Evolutionary conservation across 2,113 vertebrate species (phyloP), one percentile per base, ranked within the genome.

Genomic region (Oncorhynchus clarkii): DNA sequence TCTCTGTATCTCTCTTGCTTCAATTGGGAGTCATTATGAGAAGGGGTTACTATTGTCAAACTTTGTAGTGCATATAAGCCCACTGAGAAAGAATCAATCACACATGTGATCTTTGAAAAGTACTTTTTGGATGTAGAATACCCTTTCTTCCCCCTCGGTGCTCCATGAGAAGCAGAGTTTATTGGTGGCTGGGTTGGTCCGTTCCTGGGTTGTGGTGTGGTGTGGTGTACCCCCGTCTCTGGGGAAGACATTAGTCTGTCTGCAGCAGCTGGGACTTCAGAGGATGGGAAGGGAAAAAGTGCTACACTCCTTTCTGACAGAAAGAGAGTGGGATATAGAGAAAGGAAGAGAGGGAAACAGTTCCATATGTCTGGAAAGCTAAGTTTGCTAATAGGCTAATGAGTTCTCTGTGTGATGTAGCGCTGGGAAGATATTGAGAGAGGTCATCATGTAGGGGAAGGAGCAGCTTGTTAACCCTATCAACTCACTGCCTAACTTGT

Each of bases 231-330:
- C 81, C 62, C 81, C 71, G 64, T 75, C 88, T 86, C 90, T 91
- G 90, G 89, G 88, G 89, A 91, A 91, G 70, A 77, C 90, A 92
- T 91, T 92, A 92, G 87, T 90, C 89, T 80, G 84, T 85, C 82
- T 84, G 34, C 80, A 82, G 81, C 87, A 86, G 88, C 85, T 89
- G 88, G 86, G 87, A 87, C 88, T 85, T 91, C 76, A 87, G 82
- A 89, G 76, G 72, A 76, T 72, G 73, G 70, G 54, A 74, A 74
- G 72, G 70, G 75, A 74, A 29, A 65, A 75, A 74, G 73, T 64
- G 78, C 82, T 82, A 66, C n/a, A 45, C 84, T 87, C 82, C 84
- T 85, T 86, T 85, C 80, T n/a, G 3, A 26, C 5, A 20, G 64
- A 57, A 9, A 18, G 59, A 31, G 29, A 57, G 70, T 54, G 64